These are phyloP conservation scores for Oscheius sp. DNA, from an alignment of 2,888 invertebrate genomes.

Conservation along the genomic window DNA sequence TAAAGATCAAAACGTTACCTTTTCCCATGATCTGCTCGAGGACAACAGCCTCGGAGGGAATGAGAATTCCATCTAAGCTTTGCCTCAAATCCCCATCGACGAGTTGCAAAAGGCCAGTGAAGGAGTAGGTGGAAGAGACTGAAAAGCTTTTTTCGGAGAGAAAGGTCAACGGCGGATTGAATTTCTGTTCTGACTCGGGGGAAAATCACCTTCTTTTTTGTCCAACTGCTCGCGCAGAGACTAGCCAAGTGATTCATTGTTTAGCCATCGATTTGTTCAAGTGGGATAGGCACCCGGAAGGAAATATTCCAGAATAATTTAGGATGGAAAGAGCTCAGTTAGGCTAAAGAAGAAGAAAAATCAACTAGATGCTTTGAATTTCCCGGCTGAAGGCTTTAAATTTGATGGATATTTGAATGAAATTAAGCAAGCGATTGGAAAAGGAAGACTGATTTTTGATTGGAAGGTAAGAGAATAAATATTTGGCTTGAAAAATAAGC, in stretches of 20 bases:
- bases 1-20: no score
- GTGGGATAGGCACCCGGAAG: no score
- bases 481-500: not conserved
- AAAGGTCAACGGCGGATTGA: not conserved
- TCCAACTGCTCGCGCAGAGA: not conserved
- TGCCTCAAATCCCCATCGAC: conserved; percentile 49
- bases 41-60: conserved; percentile 59
- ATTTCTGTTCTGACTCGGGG: not conserved
- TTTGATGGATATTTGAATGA: no score
- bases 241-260: not conserved
- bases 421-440: no score
- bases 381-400: no score
- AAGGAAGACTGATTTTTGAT: no score
- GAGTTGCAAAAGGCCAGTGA: conserved; percentile 44
- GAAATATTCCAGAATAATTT: no score
- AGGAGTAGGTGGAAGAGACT: conserved; percentile 53
- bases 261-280: not conserved
- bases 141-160: conserved; percentile 29
- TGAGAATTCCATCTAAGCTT: conserved; percentile 49
- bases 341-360: no score
- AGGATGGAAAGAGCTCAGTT: no score
- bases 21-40: conserved; percentile 67
- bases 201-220: not conserved
- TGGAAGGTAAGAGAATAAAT: no score
- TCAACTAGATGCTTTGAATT: no score